These are phyloP conservation scores for Beroe ovata DNA, from an alignment of 37 sponge, comb jelly and placozoan genomes.

Conservation along the genomic window DNA sequence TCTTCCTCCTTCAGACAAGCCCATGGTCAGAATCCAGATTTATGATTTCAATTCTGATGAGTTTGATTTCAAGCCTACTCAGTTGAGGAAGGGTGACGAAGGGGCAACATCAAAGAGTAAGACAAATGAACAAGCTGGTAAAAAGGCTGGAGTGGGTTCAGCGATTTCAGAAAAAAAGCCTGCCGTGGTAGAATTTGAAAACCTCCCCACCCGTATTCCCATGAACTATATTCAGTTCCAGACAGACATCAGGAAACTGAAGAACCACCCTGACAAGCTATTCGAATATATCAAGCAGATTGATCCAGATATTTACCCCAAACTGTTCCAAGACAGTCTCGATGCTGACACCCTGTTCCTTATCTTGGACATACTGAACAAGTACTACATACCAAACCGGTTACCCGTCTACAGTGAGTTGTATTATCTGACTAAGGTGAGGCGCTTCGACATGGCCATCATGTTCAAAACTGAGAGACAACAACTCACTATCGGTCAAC, in stretches of 20 bases:
- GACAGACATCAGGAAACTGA: conserved; percentile 59
- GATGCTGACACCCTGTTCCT: conserved; percentile 64
- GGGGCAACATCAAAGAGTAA: conserved; percentile 8
- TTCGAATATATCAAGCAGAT: conserved; percentile 69
- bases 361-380: conserved; percentile 66
- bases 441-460: conserved; percentile 85
- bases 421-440: conserved; percentile 74
- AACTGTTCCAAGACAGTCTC: conserved; percentile 67
- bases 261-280: conserved; percentile 52
- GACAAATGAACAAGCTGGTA: neutral
- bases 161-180: neutral
- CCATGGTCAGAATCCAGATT: conserved; percentile 63
- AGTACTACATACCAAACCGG: conserved; percentile 67
- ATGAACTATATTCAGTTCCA: conserved; percentile 63
- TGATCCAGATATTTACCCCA: conserved; percentile 67
- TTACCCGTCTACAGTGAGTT: conserved; percentile 72
- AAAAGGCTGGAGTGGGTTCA: neutral
- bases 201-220: conserved; percentile 41
- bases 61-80: neutral
- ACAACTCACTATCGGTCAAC: conserved; percentile 55
- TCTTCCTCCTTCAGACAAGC: conserved; percentile 67
- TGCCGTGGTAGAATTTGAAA: conserved; percentile 14
- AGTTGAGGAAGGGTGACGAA: conserved; percentile 1
- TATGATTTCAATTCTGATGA: neutral
- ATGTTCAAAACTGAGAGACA: conserved; percentile 75